Conservation (phyloP, 1,140 invertebrate species). For the Harpegnathos saltator region DNA sequence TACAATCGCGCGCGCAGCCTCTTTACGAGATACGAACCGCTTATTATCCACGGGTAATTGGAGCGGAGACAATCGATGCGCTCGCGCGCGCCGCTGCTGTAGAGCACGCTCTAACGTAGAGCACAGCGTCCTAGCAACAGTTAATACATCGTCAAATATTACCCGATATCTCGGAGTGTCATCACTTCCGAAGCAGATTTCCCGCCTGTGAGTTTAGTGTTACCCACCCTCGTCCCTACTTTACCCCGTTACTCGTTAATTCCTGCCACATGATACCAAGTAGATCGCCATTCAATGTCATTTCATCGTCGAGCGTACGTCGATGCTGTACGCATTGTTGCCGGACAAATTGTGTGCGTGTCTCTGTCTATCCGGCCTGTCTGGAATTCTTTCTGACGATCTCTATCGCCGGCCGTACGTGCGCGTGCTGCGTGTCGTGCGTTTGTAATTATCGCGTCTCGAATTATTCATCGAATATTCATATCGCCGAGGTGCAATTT, state of each 20-base stretch:
- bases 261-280: neutral
- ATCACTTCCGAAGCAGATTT: conserved; percentile 39
- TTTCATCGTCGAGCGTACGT: too few species aligned
- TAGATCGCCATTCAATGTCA: too few species aligned
- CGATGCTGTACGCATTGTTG: too few species aligned
- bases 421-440: neutral
- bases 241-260: too few species aligned
- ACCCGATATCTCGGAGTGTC: conserved; percentile 48
- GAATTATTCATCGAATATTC: neutral
- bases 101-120: conserved; percentile 43
- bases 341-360: neutral
- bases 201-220: neutral
- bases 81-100: conserved; percentile 6
- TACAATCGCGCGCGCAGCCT: conserved; percentile 52
- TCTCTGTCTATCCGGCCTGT: too few species aligned
- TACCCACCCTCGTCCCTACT: too few species aligned
- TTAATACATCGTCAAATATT: conserved; percentile 60
- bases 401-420: neutral
- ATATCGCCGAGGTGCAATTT: conserved; percentile 1
- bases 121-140: conserved; percentile 48
- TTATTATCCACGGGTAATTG: conserved; percentile 52
- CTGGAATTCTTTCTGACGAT: neutral
- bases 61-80: conserved; percentile 65
- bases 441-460: neutral
- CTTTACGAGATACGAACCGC: conserved; percentile 62